Evolutionary conservation across 1,140 invertebrate genomes (phyloP).

Genomic region (Ceratosolen solmsi): DNA sequence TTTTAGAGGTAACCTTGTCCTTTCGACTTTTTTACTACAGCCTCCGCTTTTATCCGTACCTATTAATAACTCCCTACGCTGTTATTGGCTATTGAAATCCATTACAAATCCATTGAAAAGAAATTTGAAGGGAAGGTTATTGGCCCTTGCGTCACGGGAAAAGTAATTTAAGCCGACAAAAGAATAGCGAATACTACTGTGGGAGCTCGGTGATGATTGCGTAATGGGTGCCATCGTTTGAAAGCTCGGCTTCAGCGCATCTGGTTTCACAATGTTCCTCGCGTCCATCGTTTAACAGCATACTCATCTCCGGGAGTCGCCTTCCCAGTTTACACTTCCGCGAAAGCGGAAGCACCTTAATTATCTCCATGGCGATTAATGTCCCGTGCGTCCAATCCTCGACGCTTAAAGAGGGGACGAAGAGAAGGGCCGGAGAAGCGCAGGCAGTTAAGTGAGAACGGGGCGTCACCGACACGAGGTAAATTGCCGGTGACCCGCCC

Average conservation of each 20-base stretch:
- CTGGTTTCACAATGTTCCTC: too few species aligned
- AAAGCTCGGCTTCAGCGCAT: neutral
- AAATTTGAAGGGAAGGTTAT: neutral
- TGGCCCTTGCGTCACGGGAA: neutral
- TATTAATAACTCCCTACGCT: neutral
- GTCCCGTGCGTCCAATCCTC: too few species aligned
- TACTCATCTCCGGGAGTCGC: neutral
- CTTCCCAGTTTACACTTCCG: too few species aligned
- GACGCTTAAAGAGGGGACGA: neutral
- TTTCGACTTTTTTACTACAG: neutral
- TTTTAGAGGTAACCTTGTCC: neutral
- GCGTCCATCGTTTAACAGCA: too few species aligned
- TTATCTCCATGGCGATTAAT: too few species aligned
- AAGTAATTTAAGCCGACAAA: neutral
- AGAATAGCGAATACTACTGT: too few species aligned
- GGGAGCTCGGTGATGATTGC: neutral
- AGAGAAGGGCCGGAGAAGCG: too few species aligned
- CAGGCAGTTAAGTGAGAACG: neutral
- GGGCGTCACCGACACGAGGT: too few species aligned
- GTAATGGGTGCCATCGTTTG: neutral
- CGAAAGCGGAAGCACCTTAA: too few species aligned
- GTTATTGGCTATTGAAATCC: neutral
- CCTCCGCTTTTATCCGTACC: neutral
- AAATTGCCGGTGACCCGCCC: neutral
- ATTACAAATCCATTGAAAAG: too few species aligned